phyloP scores from a whole-genome alignment of 2,797 vertebrate species.

The Pseudomugil tenellus region DNA sequence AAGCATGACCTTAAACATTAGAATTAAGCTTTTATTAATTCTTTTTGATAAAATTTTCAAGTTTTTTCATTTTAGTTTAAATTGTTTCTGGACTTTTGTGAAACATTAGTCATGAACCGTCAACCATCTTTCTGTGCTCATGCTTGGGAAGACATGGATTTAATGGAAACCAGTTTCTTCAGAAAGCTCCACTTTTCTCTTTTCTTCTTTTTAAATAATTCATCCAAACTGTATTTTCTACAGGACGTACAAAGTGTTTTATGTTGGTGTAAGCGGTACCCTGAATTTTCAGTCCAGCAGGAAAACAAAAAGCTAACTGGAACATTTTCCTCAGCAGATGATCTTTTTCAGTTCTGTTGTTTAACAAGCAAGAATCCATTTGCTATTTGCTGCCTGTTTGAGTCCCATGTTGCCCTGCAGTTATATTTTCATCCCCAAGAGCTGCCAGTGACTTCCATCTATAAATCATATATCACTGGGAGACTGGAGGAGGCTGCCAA shows the following conservation, averaged over 20 bases:
- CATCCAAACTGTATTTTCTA: neutral
- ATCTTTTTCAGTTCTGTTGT: slow-evolving; percentile 7
- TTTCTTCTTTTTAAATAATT: neutral
- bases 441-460: slow-evolving; percentile 33
- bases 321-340: slow-evolving; percentile 1
- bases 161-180: neutral
- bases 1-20: no score
- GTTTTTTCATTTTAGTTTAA: no score
- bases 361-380: slow-evolving; percentile 4
- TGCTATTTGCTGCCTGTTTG: slow-evolving; percentile 10
- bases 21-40: no score
- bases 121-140: no score
- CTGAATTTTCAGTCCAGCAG: neutral
- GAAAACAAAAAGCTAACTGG: neutral
- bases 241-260: neutral
- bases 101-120: no score
- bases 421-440: slow-evolving; percentile 20
- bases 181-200: neutral
- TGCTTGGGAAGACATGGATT: neutral
- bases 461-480: slow-evolving; percentile 48
- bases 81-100: no score
- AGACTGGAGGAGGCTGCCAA: slow-evolving; percentile 37
- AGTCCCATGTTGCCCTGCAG: slow-evolving; percentile 32
- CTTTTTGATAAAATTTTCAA: no score
- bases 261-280: neutral